Conservation (phyloP, 2,113 vertebrate species). For the Murina feae region DNA sequence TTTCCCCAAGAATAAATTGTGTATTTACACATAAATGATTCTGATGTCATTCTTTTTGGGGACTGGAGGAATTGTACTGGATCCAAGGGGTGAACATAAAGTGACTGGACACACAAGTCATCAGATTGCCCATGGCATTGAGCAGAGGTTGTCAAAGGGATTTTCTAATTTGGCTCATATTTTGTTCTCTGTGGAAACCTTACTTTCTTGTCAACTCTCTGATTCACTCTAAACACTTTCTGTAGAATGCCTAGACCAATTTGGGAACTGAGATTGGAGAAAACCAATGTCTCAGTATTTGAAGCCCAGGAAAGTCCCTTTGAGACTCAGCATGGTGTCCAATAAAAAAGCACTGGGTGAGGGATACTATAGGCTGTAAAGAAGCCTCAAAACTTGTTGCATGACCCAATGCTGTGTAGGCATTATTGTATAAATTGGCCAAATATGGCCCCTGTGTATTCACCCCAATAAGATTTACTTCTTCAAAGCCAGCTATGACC, state of each 20-base stretch:
- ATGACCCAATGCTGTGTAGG: background rate
- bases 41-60: background rate
- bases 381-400: background rate
- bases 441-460: background rate
- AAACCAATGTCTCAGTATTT: background rate
- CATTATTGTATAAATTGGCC: too few relatives aligned
- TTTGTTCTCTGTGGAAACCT: background rate
- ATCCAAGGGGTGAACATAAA: fast-evolving
- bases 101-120: background rate
- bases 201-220: background rate
- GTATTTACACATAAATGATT: background rate
- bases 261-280: background rate
- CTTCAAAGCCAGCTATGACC: background rate
- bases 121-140: background rate
- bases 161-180: background rate
- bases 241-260: background rate
- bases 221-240: background rate
- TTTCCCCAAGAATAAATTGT: background rate
- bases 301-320: background rate
- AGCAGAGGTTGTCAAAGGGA: background rate
- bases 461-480: background rate
- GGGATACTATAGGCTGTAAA: too few relatives aligned
- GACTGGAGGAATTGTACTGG: background rate
- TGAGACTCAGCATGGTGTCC: background rate
- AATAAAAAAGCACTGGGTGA: background rate